phyloP scores from a whole-genome alignment of 2,797 vertebrate species.

The Pseudochirops cupreus region DNA sequence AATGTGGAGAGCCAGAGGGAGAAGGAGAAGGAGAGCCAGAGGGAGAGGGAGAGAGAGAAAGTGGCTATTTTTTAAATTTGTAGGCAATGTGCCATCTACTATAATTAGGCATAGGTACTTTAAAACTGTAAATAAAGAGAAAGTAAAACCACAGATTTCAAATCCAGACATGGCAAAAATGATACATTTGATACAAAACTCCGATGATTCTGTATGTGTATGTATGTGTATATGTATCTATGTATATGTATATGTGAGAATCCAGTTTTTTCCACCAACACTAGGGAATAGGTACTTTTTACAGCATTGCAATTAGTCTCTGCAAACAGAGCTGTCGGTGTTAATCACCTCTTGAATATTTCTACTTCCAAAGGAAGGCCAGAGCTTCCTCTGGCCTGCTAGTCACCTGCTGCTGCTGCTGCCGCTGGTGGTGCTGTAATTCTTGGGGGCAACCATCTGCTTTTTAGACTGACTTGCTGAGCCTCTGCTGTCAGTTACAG shows the following conservation, averaged over 20 bases:
- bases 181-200: conserved; percentile 30
- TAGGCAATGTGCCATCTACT: conserved; percentile 69
- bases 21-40: conserved; percentile 37
- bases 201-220: not conserved
- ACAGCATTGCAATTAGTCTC: conserved; percentile 14
- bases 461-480: conserved; percentile 23
- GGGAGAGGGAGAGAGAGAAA: not conserved
- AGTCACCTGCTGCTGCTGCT: conserved; percentile 46
- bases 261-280: not conserved
- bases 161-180: conserved; percentile 58
- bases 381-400: not conserved
- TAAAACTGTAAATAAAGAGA: conserved; percentile 73
- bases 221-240: no score
- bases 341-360: not conserved
- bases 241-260: not conserved
- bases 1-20: not conserved
- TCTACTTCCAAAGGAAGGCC: conserved; percentile 5
- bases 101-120: conserved; percentile 73
- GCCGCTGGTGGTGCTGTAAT: conserved; percentile 33
- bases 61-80: conserved; percentile 43
- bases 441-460: conserved; percentile 37
- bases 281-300: conserved; percentile 31
- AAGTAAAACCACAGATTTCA: conserved; percentile 44
- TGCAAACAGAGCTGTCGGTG: not conserved
- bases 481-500: conserved; percentile 36